Evolutionary conservation across 2,113 vertebrate species (phyloP), one percentile per base, ranked within the genome.

Genomic region (Eclectus roratus): DNA sequence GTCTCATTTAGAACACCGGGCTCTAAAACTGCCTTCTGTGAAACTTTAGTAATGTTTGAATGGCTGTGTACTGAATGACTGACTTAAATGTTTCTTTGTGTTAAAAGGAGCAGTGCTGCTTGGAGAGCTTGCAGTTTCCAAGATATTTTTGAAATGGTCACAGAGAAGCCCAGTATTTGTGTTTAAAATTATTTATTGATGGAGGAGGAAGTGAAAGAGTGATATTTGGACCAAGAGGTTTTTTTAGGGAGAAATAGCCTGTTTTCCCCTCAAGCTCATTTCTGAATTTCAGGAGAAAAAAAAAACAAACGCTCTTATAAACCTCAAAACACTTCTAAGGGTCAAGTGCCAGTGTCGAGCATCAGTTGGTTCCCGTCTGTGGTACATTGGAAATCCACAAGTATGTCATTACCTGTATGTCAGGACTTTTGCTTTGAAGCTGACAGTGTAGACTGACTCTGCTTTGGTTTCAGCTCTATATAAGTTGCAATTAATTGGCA

Each of bases 171-270:
- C 13, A 20, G 39, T 56, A 66, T 64, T 50, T 80, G 55, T 58
- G 70, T 88, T 95, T 86, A 84, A 84, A 92, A 78, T 86, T 58
- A 92, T 93, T 93, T 97, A 24, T 86, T 94, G 82, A 74, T 71
- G 55, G 28, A 86, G 46, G 46, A 78, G 55, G 25, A 69, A 89
- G 56, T 24, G 31, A 72, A 71, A 24, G 50, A 55, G 46, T 50
- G 55, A 60, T 63, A 60, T 84, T 88, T 94, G 47, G 33, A 68
- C 39, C 29, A 68, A 80, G 23, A 92, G 60, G 29, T 74, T 50
- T 78, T 95, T 95, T 86, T 27, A n/a, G 55, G 68, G 71, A 46
- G 55, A 84, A 91, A 79, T 35, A 71, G 43, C 31, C 20, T 35
- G 11, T 53, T 95, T 93, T 56, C 5, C 49, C 82, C 81, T 80